Evolutionary conservation across 92 coral and sea anemone species (phyloP), one percentile per base, ranked within the genome.

Genomic region (Galaxea fascicularis): DNA sequence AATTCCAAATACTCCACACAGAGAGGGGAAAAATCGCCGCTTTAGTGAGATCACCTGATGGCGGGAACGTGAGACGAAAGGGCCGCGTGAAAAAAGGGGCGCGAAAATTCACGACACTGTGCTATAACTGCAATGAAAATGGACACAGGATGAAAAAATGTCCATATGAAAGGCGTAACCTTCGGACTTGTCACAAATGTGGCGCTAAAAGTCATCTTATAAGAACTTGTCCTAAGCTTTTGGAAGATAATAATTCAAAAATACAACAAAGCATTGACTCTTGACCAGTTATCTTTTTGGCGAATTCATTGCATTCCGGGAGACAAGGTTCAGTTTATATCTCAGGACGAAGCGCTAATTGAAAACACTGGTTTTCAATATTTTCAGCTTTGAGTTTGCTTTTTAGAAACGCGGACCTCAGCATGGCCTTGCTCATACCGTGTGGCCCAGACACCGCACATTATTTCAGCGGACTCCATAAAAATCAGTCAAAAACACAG

Each of bases 41-140:
- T 3, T 72, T 89, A 62, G 98, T 96, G 77, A 96, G 95, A 20
- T 93, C 98, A 64, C 80, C 90, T 12, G 93, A 89, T 44, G 98
- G 98, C n/a, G 98, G 93, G 30, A 71, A 95, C 53, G 87, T 94
- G 35, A 86, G 76, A 13, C 91, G 95, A 26, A 94, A 94, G 73
- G 85, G 89, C 80, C 94, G 98, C 22, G 85, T 81, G 13, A 95
- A 91, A 74, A 95, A 97, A 78, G 98, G 98, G 85, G 99, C 99
- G 29, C 93, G 98, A 39, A 95, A 95, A 73, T 93, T 89, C 88
- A 95, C 98, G n/a, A 86, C 93, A 56, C 90, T 90, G 20, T 95
- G 99, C 49, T 97, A 87, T 86, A 97, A 97, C 92, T 97, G 99
- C 79, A 93, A 95, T 76, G 88, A 86, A 29, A 65, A 79, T 45